Percentiles rank a stretch among this genome's conserved stretches.
These are phyloP conservation scores for Myxocyprinus asiaticus DNA, from an alignment of 2,113 vertebrate genomes.

Conservation along the genomic window DNA sequence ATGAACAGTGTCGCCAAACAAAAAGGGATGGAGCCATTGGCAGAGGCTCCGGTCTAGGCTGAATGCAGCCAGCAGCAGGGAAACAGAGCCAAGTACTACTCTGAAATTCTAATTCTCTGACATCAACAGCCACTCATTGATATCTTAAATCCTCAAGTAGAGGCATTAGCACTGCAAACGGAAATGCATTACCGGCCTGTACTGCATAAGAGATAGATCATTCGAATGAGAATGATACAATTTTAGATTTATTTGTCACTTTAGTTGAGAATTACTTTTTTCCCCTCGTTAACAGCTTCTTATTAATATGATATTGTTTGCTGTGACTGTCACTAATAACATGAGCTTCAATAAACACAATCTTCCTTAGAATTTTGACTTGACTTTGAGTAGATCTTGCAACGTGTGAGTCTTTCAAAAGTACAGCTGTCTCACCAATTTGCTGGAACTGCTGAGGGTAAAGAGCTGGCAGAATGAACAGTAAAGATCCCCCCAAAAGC, in stretches of 20 bases:
- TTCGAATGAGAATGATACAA: not conserved
- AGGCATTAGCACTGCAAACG: slow-evolving; percentile 44
- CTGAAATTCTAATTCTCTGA: slow-evolving; percentile 60
- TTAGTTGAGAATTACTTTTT: not conserved
- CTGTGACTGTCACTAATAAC: not conserved
- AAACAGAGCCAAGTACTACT: slow-evolving; percentile 60
- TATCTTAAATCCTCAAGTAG: slow-evolving; percentile 60
- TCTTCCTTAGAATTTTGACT: not conserved
- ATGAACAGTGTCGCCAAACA: slow-evolving; percentile 70
- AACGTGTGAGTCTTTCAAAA: slow-evolving; percentile 17
- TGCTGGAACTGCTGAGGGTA: slow-evolving; percentile 43
- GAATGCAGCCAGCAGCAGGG: slow-evolving; percentile 53
- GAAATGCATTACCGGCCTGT: slow-evolving; percentile 10
- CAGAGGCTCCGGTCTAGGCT: slow-evolving; percentile 55
- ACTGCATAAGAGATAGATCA: not conserved
- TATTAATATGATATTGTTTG: not conserved
- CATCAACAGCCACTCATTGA: slow-evolving; percentile 61
- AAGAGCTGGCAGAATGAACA: slow-evolving; percentile 47
- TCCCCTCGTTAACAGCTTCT: not conserved
- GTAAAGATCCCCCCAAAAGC: slow-evolving; percentile 44
- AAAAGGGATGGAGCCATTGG: slow-evolving; percentile 64
- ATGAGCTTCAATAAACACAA: not conserved
- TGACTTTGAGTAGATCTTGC: slow-evolving; percentile 5
- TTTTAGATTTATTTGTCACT: not conserved
- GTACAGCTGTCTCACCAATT: slow-evolving; percentile 43